Evolutionary conservation across 2,797 vertebrate genomes (phyloP).

Genomic region (Emydoidea blandingii): DNA sequence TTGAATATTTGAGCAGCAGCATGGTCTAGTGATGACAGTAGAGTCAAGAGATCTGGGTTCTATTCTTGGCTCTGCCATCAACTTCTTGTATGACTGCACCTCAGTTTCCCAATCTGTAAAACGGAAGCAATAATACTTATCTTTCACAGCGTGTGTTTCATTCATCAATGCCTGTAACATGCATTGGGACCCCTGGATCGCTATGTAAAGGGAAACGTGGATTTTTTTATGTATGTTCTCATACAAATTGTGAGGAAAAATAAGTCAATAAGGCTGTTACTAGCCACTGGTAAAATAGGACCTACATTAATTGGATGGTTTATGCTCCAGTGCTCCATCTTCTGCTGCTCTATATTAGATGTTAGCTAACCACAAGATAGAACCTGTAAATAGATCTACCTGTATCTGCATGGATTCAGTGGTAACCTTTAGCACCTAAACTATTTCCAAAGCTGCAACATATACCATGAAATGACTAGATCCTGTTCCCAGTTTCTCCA

Average conservation of each 20-base stretch:
- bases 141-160: background rate
- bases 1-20: background rate
- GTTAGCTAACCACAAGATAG: background rate
- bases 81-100: background rate
- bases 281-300: background rate
- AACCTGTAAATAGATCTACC: background rate
- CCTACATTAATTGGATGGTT: background rate
- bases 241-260: no score
- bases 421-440: background rate
- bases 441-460: background rate
- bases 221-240: background rate
- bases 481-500: background rate
- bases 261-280: background rate
- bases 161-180: background rate
- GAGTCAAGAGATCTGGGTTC: background rate
- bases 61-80: background rate
- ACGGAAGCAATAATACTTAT: background rate
- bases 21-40: background rate
- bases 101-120: background rate
- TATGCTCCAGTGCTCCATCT: background rate
- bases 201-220: background rate
- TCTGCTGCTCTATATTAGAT: background rate
- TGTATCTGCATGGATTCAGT: background rate
- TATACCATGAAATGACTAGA: background rate
- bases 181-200: rapidly evolving